Evolutionary conservation across 2,113 vertebrate genomes (phyloP), one percentile per base, ranked within the genome.

Genomic region (Cyanistes caeruleus): DNA sequence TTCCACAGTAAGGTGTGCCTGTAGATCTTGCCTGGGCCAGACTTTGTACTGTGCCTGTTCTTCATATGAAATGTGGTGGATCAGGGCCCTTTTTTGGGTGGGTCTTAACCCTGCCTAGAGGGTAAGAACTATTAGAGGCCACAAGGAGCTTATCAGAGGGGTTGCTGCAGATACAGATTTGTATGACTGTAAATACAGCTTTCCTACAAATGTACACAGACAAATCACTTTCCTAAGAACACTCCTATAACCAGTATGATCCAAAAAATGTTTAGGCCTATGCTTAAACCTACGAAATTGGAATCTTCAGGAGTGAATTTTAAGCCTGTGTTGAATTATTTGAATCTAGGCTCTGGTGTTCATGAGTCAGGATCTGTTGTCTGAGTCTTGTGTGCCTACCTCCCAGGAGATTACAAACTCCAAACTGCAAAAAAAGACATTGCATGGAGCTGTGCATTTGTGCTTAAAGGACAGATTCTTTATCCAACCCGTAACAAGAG

Each of bases 161-260:
- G 11, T 49, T 81, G 46, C 41, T 77, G 3, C 35, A 28, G 39
- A 2, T 37, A 4, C 1, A 1, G 22, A 1, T 37, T 13, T 59
- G 7, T 28, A 8, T 44, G 51, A 4, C 27, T 37, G 0, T n/a
- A 18, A 21, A 35, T 31, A 48, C 46, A 80, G 41, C 28, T 22
- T 90, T 85, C 20, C 46, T 65, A 17, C 23, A 63, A 51, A 49
- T 63, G 21, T 30, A 27, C 22, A 4, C 22, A 43, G 46, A 20
- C 35, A 75, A 72, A 58, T 39, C 43, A 9, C 21, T 92, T 64
- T 69, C 23, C 27, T 55, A 65, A 33, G 18, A 74, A 22, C 13
- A 13, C 9, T 73, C 27, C 30, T 84, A 2, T 70, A 63, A 63
- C 30, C 20, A 33, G 0, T 9, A 35, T 14, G 12, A 43, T 68